phyloP scores from a whole-genome alignment of 1,140 invertebrate genomes.

The Apocrypta bakeri region DNA sequence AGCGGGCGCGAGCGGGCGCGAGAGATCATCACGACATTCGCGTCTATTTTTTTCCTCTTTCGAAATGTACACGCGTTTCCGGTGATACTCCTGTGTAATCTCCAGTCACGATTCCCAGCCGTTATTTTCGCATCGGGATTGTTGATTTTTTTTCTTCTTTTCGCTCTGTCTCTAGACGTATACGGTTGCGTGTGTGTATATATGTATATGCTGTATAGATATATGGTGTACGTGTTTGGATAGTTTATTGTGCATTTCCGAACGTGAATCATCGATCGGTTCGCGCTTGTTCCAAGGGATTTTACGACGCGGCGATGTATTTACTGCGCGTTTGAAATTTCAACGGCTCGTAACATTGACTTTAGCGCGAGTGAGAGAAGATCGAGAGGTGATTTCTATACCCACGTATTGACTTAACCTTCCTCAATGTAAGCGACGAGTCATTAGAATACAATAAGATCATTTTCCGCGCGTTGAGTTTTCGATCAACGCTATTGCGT shows the following conservation, averaged over 20 bases:
- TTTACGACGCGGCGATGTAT: not conserved
- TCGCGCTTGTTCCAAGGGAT: not conserved
- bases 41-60: not conserved
- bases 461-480: constrained; percentile 18
- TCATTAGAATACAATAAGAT: constrained; percentile 30
- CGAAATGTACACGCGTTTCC: not conserved
- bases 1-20: not conserved
- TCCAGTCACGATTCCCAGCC: constrained; percentile 34
- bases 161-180: too few relatives aligned
- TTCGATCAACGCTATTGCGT: not conserved
- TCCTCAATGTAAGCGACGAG: not conserved
- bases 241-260: too few relatives aligned
- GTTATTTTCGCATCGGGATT: not conserved
- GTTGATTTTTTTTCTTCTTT: not conserved
- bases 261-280: not conserved
- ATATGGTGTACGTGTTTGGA: not conserved
- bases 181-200: too few relatives aligned
- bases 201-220: too few relatives aligned
- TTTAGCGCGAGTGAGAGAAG: not conserved
- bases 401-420: not conserved
- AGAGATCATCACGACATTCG: too few relatives aligned
- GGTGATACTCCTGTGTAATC: constrained; percentile 2
- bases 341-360: constrained; percentile 17
- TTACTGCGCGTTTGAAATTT: not conserved
- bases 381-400: not conserved